Evolutionary conservation across 2,888 invertebrate species (phyloP).

Genomic region (Miltochrista miniata): DNA sequence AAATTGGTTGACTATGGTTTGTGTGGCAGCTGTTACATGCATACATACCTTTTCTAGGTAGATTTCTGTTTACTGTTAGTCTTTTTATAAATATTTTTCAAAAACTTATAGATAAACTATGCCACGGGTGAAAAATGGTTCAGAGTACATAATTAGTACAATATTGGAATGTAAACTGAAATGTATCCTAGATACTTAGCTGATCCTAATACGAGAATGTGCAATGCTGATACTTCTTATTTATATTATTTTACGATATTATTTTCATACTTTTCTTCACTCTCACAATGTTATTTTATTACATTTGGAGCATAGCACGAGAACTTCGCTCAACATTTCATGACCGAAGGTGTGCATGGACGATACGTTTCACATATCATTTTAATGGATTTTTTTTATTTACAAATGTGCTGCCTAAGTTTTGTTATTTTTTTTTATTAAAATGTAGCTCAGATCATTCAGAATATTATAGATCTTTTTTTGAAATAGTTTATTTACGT

Average conservation of each 20-base stretch:
- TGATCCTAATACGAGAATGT: conserved; percentile 80
- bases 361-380: conserved; percentile 52
- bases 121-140: background rate
- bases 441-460: too few species aligned
- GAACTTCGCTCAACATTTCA: conserved; percentile 52
- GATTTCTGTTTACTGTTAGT: conserved; percentile 64
- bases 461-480: too few species aligned
- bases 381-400: too few species aligned
- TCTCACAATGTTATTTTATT: conserved; percentile 63
- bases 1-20: conserved; percentile 65
- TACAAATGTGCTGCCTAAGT: too few species aligned
- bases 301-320: conserved; percentile 63
- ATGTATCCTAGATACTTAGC: conserved; percentile 70
- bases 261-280: conserved; percentile 75
- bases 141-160: background rate
- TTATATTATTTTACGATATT: conserved; percentile 70
- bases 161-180: conserved; percentile 55
- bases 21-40: conserved; percentile 81
- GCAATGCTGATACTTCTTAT: conserved; percentile 81
- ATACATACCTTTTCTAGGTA: conserved; percentile 67
- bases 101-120: background rate
- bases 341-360: conserved; percentile 53
- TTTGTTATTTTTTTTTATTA: too few species aligned
- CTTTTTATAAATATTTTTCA: conserved; percentile 3
- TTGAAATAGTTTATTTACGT: too few species aligned